These are phyloP conservation scores for Endotricha flammealis DNA, from an alignment of 2,888 invertebrate genomes.

Conservation along the genomic window DNA sequence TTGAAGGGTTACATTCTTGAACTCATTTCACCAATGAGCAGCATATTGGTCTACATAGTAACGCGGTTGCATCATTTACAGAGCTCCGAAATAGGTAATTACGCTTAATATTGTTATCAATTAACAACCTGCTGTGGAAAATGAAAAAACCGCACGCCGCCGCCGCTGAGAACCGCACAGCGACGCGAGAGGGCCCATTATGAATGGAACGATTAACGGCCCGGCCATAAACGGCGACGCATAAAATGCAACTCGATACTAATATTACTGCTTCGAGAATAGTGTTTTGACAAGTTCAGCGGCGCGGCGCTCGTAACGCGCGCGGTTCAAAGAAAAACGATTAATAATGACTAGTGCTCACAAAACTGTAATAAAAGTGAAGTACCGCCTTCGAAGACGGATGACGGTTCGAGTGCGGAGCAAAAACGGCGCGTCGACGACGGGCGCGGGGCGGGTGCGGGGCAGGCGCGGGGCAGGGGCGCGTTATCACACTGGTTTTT, in stretches of 20 bases:
- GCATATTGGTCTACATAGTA: too few species aligned
- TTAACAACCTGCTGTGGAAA: neutral
- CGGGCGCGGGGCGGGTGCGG: constrained; percentile 2
- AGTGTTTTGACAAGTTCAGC: too few species aligned
- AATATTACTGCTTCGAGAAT: too few species aligned
- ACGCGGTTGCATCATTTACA: neutral
- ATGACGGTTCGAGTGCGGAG: constrained; percentile 49
- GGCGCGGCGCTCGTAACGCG: constrained; percentile 8
- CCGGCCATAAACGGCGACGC: too few species aligned
- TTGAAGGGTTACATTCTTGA: too few species aligned
- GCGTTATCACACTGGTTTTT: constrained; percentile 36
- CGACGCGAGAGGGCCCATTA: neutral
- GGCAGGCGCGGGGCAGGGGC: constrained; percentile 7
- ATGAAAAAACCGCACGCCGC: neutral
- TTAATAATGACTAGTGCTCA: constrained; percentile 46
- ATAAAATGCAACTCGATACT: too few species aligned
- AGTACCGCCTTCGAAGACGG: constrained; percentile 39
- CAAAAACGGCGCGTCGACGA: constrained; percentile 11
- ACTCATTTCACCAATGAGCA: too few species aligned
- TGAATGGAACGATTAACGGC: constrained; percentile 10
- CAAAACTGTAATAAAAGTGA: constrained; percentile 37
- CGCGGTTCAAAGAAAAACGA: constrained; percentile 44
- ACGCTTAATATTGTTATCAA: neutral
- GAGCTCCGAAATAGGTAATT: neutral
- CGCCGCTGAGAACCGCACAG: neutral